phyloP scores from a whole-genome alignment of 2,888 invertebrate species.

The Phortica okadai region DNA sequence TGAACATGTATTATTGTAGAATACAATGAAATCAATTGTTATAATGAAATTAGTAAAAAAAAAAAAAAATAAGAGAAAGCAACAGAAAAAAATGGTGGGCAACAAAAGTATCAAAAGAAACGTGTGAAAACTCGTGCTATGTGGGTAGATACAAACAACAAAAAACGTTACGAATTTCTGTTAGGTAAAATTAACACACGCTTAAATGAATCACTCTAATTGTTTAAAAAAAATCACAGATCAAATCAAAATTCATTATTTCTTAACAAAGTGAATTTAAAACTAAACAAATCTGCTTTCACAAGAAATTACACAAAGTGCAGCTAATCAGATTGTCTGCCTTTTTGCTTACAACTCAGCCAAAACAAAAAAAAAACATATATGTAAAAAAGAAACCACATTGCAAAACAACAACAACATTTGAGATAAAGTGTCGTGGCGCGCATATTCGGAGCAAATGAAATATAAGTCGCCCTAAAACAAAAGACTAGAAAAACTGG shows the following conservation, averaged over 20 bases:
- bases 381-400: slow-evolving; percentile 11
- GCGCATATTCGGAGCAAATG: slow-evolving; percentile 16
- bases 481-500: slow-evolving; percentile 65
- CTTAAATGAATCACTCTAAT: too few relatives aligned
- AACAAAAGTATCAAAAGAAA: too few relatives aligned
- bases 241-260: too few relatives aligned
- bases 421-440: background rate
- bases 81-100: slow-evolving; percentile 48
- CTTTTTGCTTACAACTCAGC: background rate
- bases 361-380: slow-evolving; percentile 19
- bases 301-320: slow-evolving; percentile 35
- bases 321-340: slow-evolving; percentile 15
- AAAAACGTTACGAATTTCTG: slow-evolving; percentile 34
- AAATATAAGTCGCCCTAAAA: slow-evolving; percentile 47
- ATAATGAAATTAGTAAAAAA: slow-evolving; percentile 63
- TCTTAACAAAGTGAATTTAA: too few relatives aligned
- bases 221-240: too few relatives aligned
- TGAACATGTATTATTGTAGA: slow-evolving; percentile 53
- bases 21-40: slow-evolving; percentile 67
- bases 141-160: slow-evolving; percentile 34
- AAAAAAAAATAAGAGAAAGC: slow-evolving; percentile 33
- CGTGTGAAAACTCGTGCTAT: background rate
- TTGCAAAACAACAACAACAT: slow-evolving; percentile 1
- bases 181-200: too few relatives aligned
- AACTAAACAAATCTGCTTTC: slow-evolving; percentile 1